Percentiles rank a stretch among this genome's conserved stretches.
These are phyloP conservation scores for Bugulina stolonifera DNA, from an alignment of 2,888 invertebrate genomes.

Conservation along the genomic window DNA sequence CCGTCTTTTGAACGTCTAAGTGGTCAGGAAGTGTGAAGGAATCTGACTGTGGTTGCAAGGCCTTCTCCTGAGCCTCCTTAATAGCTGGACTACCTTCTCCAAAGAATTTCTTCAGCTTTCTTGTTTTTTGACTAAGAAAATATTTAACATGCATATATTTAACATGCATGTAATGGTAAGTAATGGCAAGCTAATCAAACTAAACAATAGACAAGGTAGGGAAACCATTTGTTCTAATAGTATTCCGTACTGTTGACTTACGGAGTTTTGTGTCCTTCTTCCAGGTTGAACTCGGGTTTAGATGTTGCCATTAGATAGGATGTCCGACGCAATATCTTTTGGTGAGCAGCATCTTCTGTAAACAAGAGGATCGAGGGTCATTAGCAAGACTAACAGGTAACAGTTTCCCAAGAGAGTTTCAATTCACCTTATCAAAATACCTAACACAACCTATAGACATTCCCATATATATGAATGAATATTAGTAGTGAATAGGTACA, in stretches of 20 bases:
- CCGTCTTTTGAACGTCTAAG: constrained; percentile 10
- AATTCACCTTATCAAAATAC: too few species aligned
- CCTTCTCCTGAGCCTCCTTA: constrained; percentile 23
- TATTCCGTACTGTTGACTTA: neutral
- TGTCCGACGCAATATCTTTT: constrained; percentile 1
- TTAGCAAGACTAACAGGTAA: too few species aligned
- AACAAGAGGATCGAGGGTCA: neutral
- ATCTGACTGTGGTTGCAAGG: neutral
- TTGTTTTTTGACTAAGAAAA: neutral
- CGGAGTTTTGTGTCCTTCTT: neutral
- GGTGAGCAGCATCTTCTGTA: neutral
- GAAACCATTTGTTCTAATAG: too few species aligned
- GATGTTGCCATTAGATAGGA: constrained; percentile 21
- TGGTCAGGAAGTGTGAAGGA: constrained; percentile 5
- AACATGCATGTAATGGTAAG: too few species aligned
- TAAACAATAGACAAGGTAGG: too few species aligned
- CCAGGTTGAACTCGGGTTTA: neutral
- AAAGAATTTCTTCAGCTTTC: constrained; percentile 7
- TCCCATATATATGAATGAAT: too few species aligned
- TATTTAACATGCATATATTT: too few species aligned
- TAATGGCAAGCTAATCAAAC: too few species aligned
- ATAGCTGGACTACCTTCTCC: neutral
- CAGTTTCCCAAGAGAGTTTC: too few species aligned
- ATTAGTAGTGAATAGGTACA: too few species aligned
- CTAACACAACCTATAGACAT: too few species aligned